Conservation (phyloP, 2,113 vertebrate genomes). For the Otus sunia region DNA sequence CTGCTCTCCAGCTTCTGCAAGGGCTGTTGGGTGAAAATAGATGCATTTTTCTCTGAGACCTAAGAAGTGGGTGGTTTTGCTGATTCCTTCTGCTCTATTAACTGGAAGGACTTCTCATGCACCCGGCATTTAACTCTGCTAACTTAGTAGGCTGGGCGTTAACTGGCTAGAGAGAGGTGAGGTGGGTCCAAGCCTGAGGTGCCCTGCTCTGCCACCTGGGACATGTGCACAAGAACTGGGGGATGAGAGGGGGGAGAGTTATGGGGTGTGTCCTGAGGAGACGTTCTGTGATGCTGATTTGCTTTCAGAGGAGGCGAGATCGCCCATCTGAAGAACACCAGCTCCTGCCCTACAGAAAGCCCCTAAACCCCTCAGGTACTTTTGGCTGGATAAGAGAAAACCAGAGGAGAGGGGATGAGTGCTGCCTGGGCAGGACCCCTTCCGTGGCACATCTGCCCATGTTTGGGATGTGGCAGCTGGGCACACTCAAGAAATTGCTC, state of each 20-base stretch:
- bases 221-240: neutral
- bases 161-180: neutral
- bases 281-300: neutral
- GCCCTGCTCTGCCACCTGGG: neutral
- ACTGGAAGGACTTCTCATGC: neutral
- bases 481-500: neutral
- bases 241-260: neutral
- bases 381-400: neutral
- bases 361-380: neutral
- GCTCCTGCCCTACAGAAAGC: neutral
- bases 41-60: neutral
- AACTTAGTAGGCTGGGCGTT: neutral
- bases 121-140: neutral
- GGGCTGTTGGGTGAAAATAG: neutral
- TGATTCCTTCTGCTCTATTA: conserved; percentile 36
- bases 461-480: neutral
- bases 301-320: neutral
- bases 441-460: neutral
- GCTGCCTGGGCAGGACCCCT: neutral
- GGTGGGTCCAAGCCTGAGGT: neutral
- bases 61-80: neutral
- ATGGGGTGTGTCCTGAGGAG: neutral
- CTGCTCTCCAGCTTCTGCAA: neutral
- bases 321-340: neutral
- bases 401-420: neutral